Base-by-base conservation (phyloP, 2,113 vertebrate genomes). In the Notarius lentiginosus region DNA sequence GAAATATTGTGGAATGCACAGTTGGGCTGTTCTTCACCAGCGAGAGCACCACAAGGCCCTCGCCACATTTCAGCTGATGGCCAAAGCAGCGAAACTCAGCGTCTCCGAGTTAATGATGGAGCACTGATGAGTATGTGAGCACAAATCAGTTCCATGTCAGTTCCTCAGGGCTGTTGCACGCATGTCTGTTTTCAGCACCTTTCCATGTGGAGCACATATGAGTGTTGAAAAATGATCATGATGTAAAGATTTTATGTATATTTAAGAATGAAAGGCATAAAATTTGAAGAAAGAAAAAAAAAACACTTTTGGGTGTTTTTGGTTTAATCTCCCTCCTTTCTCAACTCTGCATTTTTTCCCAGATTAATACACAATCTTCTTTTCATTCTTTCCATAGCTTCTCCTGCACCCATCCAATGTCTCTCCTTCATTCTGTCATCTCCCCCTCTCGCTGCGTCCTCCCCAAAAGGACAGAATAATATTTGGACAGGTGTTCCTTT, bases 401-500 rank as follows among this genome's bases (percentile, higher is more conserved):
- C 72, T 87, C 51, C 30, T 86, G 65, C 79, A 76, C 76, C 49
- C 79, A 89, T 83, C 88, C 86, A 73, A 85, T 91, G 87, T 88
- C 84, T 84, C 75, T 77, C 82, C 86, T 91, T 87, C 73, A 84
- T 87, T 89, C 89, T 51, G 61, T 90, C 91, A 80, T 89, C 86
- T 87, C 88, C 68, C 87, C 79, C 66, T 72, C 82, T 89, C 49
- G 63, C 63, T 12, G 27, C 76, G 80, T 90, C 90, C 89, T 89
- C 87, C 89, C 91, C 91, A 89, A 89, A 88, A 77, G 91, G 91
- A 85, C 91, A 75, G 92, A 82, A 92, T 94, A 94, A 94, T 95
- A 95, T 95, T 95, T 95, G 94, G 94, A 95, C 95, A 96, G 95
- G 94, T 95, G 94, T 89, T 91, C 93, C 84, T 90, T 88, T 89